Base-by-base conservation (phyloP, 2,797 vertebrate species). In the Rachycentron canadum region DNA sequence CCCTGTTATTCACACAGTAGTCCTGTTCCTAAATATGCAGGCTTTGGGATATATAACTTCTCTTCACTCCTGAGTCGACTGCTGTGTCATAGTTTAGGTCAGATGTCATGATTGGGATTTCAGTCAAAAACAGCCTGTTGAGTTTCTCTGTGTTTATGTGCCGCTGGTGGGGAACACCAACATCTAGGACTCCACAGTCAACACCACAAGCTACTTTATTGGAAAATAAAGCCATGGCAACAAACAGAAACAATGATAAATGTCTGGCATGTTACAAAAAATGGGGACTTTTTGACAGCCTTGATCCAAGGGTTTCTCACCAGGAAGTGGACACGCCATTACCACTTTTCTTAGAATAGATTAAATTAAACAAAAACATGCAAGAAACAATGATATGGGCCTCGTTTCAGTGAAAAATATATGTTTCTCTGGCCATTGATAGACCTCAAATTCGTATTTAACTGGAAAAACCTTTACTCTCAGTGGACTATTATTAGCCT, bases 91-190 rank as follows among this genome's bases (percentile, higher is more conserved):
- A 56, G 21, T 65, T 28, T 10, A 1, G 19, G 9, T 61, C 47
- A 30, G n/a, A 62, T 41, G 9, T 56, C 38, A 28, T 41, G 3
- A 19, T n/a, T 30, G 13, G 13, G 17, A 14, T 53, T n/a, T 38
- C 7, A 47, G 50, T 72, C 34, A 30, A 72, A 71, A 52, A 57
- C 62, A 21, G 9, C 30, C 21, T 59, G 30, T 49, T 69, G 26
- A 58, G 12, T 5, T 36, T 50, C 10, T 34, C 30, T 56, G 34
- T 38, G 6, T 61, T 57, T 2, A 52, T 45, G 30, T 16, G 19
- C 25, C 36, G n/a, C n/a, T 52, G n/a, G 19, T 52, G 45, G 47
- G 23, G 61, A 60, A 53, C 28, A 32, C 9, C 28, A 38, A 26
- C 45, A 63, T 62, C 7, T 28, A 0, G 38, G 4, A 30, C n/a